Percentiles rank a stretch among this genome's conserved stretches.
These are phyloP conservation scores for Polietes domitor DNA, from an alignment of 2,888 invertebrate species.

Conservation along the genomic window DNA sequence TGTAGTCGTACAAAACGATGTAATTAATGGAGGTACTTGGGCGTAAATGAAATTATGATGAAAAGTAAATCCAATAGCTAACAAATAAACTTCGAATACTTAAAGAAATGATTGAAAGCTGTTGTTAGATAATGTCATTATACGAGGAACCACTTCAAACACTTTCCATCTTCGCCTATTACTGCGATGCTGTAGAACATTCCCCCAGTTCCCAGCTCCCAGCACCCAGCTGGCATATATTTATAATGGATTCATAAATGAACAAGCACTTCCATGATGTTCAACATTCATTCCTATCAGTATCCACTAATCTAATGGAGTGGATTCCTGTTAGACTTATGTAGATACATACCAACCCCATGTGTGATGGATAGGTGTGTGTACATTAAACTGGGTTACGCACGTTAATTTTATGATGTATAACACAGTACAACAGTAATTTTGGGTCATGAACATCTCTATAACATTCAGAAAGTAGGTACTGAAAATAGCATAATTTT, in stretches of 20 bases:
- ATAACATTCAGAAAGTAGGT: too few species aligned
- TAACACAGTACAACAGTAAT: too few species aligned
- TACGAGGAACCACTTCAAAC: background rate
- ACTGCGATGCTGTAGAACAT: too few species aligned
- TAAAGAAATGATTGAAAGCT: background rate
- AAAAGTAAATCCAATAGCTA: too few species aligned
- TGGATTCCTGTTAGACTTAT: background rate
- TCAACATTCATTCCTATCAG: background rate
- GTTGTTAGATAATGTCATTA: slow-evolving; percentile 3
- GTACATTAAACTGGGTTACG: background rate
- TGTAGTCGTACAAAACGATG: too few species aligned
- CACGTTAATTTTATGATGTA: too few species aligned
- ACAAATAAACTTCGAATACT: too few species aligned
- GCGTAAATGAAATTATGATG: too few species aligned
- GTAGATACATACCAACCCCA: background rate
- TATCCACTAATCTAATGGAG: background rate
- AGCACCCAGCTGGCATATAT: background rate
- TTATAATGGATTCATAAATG: slow-evolving; percentile 25
- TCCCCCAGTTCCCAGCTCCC: background rate
- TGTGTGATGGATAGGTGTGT: background rate
- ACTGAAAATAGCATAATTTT: too few species aligned
- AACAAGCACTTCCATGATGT: slow-evolving; percentile 11
- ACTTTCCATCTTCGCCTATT: background rate
- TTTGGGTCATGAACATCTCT: too few species aligned
- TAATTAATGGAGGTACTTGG: too few species aligned